Evolutionary conservation across 2,113 vertebrate species (phyloP).

Genomic region (Corythaixoides concolor): DNA sequence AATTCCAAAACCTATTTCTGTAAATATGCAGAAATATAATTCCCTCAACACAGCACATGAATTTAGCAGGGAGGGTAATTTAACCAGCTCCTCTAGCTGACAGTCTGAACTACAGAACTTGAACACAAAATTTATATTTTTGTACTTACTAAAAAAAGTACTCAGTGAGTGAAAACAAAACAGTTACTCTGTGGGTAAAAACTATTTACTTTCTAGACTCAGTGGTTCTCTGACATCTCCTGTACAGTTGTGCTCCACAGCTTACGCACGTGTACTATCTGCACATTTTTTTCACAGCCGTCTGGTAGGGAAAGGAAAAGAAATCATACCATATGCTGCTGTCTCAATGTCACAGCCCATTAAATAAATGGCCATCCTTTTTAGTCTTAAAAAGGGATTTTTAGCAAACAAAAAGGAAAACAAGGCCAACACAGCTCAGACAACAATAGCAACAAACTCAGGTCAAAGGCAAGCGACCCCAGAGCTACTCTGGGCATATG

Average conservation of each 20-base stretch:
- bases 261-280: neutral
- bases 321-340: neutral
- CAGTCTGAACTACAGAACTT: neutral
- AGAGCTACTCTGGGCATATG: neutral
- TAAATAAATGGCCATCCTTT: neutral
- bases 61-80: constrained; percentile 11
- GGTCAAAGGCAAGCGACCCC: constrained; percentile 27
- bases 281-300: neutral
- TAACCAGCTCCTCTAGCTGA: neutral
- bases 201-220: neutral
- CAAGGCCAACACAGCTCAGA: neutral
- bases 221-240: neutral
- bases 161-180: neutral
- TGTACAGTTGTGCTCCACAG: neutral
- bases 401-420: constrained; percentile 38
- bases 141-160: neutral
- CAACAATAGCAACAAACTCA: constrained; percentile 24
- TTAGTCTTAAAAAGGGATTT: neutral
- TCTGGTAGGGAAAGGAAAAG: neutral
- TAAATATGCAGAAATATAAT: constrained; percentile 21
- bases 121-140: neutral
- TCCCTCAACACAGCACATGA: neutral
- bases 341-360: neutral
- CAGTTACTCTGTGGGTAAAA: neutral
- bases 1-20: constrained; percentile 57